Conservation (phyloP, 2,797 vertebrate genomes). For the Crenuchus spilurus region DNA sequence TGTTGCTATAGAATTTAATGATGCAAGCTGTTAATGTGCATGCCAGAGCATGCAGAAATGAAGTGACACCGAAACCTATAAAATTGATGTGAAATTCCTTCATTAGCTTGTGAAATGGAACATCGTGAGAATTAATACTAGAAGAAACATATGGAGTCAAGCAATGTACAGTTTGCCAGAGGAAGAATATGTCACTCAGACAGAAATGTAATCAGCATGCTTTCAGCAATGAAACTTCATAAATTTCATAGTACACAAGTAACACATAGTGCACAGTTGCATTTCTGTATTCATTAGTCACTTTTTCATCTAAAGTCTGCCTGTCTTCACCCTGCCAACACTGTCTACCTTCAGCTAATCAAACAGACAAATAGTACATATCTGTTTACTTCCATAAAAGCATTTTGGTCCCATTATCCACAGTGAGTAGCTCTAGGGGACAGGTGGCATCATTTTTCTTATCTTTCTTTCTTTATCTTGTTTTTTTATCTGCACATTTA, state of each 20-base stretch:
- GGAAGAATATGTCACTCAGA: neutral
- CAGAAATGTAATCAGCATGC: neutral
- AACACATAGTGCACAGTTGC: neutral
- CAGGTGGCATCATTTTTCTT: no score
- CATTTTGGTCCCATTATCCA: neutral
- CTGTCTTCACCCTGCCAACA: neutral
- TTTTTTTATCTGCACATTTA: no score
- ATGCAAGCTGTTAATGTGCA: neutral
- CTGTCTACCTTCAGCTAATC: neutral
- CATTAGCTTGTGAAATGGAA: neutral
- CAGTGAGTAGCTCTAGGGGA: no score
- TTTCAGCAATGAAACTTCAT: neutral
- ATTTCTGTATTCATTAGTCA: neutral
- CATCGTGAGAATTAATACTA: neutral
- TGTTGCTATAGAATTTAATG: neutral
- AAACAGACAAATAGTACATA: neutral
- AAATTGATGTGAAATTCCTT: neutral
- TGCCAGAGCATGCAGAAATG: neutral
- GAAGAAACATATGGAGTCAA: neutral
- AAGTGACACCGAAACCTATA: neutral
- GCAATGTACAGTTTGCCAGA: neutral
- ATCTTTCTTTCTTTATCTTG: no score
- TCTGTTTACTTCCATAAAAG: no score
- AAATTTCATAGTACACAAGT: neutral
- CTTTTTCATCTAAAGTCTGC: no score